Base-by-base conservation (phyloP, 2,888 invertebrate genomes). In the Cerastoderma edule region DNA sequence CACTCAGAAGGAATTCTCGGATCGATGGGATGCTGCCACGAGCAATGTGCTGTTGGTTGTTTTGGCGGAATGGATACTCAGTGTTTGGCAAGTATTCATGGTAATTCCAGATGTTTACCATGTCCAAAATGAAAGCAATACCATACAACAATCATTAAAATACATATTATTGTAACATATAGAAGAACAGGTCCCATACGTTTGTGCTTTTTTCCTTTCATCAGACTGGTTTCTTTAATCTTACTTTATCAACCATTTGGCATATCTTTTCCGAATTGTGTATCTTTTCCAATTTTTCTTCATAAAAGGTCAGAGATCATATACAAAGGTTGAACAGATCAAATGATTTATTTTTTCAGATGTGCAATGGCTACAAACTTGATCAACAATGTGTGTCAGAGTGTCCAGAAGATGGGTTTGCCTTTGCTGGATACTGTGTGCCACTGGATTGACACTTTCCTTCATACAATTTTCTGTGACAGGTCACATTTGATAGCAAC, bases 31-130 rank as follows among this genome's bases (percentile, higher is more conserved):
- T 91, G 92, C 66, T 99, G 99, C 92, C 98, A 99, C 93, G 94
- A 97, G 19, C 98, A 98, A 92, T 99, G 99, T 92, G 98, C 98
- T 10, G 99, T 98, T 24, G 99, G 99, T 19, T 99, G 99, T 92
- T 60, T 60, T 60, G 60, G 60, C 39, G 39, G 39, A 4, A 22
- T 22, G 0, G 60, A 60, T 39, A 72, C 78, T 0, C 81, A 87
- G 16, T 88, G 88, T 71, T 56, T 81, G 78, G 88, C 87, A 75
- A 71, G 80, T 57, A 5, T 22, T 60, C 60, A 53, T 53, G 27
- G 3, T 24, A 28, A 27, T 63, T 10, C 30, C 24, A 8, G 5
- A 0, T 35, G 1, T 65, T 24, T 39, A 22, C 27, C 4, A 24
- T 50, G 28, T 48, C 19, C 16, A 22, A 4, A 4, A 22, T 50